These are phyloP conservation scores for Lutra lutra DNA, from an alignment of 2,797 vertebrate genomes.

Conservation along the genomic window DNA sequence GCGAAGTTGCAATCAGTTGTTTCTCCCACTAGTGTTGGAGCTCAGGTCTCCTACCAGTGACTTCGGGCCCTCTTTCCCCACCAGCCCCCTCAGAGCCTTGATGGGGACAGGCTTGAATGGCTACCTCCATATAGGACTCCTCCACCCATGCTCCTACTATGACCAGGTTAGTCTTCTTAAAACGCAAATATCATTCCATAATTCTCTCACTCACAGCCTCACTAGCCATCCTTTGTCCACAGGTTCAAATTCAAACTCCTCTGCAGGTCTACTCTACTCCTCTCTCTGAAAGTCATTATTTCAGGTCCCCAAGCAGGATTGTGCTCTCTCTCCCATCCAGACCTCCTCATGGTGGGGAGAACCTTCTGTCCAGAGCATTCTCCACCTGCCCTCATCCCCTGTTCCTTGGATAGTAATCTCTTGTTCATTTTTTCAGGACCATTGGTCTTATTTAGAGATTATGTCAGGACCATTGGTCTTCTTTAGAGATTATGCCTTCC, in stretches of 20 bases:
- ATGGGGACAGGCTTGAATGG: background rate
- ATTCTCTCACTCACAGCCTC: background rate
- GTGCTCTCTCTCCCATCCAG: background rate
- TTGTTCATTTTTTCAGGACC: background rate
- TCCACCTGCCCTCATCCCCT: rapidly evolving
- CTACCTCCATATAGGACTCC: background rate
- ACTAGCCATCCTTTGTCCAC: background rate
- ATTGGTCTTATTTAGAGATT: background rate
- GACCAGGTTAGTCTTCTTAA: background rate
- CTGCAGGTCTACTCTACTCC: background rate
- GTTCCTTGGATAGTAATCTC: background rate
- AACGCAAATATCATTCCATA: background rate
- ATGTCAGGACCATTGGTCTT: background rate
- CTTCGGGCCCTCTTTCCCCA: background rate
- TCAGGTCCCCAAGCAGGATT: background rate
- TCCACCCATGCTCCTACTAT: background rate
- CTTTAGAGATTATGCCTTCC: background rate
- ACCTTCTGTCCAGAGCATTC: background rate
- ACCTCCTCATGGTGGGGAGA: too few relatives aligned
- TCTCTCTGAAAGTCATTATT: background rate
- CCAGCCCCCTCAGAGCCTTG: rapidly evolving
- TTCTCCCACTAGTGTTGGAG: background rate
- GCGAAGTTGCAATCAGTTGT: background rate
- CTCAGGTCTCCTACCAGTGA: background rate
- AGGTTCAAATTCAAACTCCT: background rate